Evolutionary conservation across 1,140 invertebrate species (phyloP).

Genomic region (Hesperophylax magnus): DNA sequence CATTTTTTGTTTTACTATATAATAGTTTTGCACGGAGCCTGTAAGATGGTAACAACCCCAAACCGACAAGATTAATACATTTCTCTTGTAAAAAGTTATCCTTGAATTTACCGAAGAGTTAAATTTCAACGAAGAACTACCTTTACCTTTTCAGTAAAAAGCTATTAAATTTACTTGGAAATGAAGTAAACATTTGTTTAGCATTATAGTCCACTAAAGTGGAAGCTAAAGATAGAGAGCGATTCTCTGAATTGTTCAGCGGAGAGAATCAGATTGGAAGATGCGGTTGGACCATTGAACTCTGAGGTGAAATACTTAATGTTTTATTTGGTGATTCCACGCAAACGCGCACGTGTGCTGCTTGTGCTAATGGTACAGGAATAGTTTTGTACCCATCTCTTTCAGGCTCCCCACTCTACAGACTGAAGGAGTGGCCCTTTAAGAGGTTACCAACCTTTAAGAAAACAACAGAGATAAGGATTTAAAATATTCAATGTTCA

Average conservation of each 20-base stretch:
- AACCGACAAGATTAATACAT: too few relatives aligned
- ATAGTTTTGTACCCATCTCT: background rate
- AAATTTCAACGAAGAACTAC: too few relatives aligned
- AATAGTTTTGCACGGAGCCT: too few relatives aligned
- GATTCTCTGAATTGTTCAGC: background rate
- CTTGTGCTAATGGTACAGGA: background rate
- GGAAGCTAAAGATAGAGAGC: slow-evolving; percentile 6
- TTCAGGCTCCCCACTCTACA: background rate
- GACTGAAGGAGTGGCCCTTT: background rate
- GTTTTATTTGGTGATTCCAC: slow-evolving; percentile 14
- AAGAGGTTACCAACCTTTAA: too few relatives aligned
- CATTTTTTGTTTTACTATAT: too few relatives aligned
- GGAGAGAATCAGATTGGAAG: background rate
- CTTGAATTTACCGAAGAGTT: too few relatives aligned
- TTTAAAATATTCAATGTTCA: too few relatives aligned
- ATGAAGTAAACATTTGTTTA: background rate
- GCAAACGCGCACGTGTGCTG: background rate
- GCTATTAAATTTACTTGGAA: too few relatives aligned
- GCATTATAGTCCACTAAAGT: background rate
- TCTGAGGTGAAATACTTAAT: slow-evolving; percentile 8
- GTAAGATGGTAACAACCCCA: too few relatives aligned
- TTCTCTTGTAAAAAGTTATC: too few relatives aligned
- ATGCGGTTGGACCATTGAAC: slow-evolving; percentile 11
- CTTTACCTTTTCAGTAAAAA: too few relatives aligned
- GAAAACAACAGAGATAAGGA: too few relatives aligned